These are phyloP conservation scores for Anastrepha ludens DNA, from an alignment of 1,140 invertebrate genomes.

Conservation along the genomic window DNA sequence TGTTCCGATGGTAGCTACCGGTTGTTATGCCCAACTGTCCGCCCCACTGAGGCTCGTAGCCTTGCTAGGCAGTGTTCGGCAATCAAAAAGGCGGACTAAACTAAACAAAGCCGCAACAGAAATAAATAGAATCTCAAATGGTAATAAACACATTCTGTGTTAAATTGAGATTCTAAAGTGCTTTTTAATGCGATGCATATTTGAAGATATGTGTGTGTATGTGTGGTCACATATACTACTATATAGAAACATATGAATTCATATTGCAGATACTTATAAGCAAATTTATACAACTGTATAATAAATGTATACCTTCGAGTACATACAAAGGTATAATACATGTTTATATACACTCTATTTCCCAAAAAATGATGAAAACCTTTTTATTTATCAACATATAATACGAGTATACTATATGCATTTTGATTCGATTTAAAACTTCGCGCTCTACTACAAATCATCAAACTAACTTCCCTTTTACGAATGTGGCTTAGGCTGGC, in stretches of 20 bases:
- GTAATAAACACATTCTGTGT: conserved; percentile 20
- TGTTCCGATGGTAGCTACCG: background rate
- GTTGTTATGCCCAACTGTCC: background rate
- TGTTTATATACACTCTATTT: background rate
- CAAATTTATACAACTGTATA: background rate
- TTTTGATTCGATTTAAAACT: too few relatives aligned
- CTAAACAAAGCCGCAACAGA: background rate
- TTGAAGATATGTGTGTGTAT: background rate
- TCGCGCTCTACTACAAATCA: too few relatives aligned
- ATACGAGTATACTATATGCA: too few relatives aligned
- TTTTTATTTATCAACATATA: too few relatives aligned
- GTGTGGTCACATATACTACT: background rate
- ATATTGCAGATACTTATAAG: background rate
- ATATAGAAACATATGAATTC: background rate
- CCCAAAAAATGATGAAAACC: too few relatives aligned
- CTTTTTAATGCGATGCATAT: conserved; percentile 7
- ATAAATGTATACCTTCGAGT: background rate
- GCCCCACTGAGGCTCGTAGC: background rate
- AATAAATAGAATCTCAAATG: conserved; percentile 42
- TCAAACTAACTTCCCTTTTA: too few relatives aligned
- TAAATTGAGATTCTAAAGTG: conserved; percentile 17
- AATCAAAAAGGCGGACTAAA: conserved; percentile 12
- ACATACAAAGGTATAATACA: background rate
- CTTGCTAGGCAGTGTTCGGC: background rate
- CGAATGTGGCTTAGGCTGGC: too few relatives aligned